Evolutionary conservation across 2,888 invertebrate species (phyloP), one percentile per base, ranked within the genome.

Genomic region (Prosopocoilus inquinatus): DNA sequence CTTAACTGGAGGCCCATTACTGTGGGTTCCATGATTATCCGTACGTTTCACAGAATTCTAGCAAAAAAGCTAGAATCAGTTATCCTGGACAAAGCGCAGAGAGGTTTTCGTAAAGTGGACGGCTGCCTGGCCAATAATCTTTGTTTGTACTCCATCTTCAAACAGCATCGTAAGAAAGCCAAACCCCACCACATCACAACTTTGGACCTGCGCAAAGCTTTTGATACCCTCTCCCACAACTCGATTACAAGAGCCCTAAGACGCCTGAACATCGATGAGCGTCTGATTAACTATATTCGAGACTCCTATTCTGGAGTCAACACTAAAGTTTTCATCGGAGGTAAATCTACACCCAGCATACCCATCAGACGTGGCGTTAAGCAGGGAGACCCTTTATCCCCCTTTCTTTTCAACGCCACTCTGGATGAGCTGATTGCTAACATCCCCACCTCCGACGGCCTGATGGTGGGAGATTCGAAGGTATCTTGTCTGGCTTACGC

Each of bases 391-490:
- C 39, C 39, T 12, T 38, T 38, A 9, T 38, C 39, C 13, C 39
- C 39, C 4, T 38, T n/a, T 34, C n/a, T 34, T 9, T 34, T 34
- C 35, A 34, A 34, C 35, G 8, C 13, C 11, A 13, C 74, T 77
- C n/a, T 38, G 39, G 39, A 38, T 38, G 39, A 38, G 13, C 39
- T 38, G 3, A n/a, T 38, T 4, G 39, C n/a, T 11, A 3, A 13
- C 5, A 11, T 38, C 39, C 4, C n/a, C 11, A 9, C 7, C n/a
- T 5, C 39, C 7, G 39, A 38, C 5, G 39, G 39, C 5, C 13
- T 38, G 13, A 3, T 9, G 4, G 39, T 38, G 3, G 39, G 13
- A 4, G 39, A 13, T 3, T 5, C 3, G 39, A 4, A 38, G n/a
- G 13, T 13, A 13, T 11, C 39, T 5, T 38, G 39, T 38, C n/a